Base-by-base conservation (phyloP, 2,113 vertebrate species). In the Trogon melanurus region DNA sequence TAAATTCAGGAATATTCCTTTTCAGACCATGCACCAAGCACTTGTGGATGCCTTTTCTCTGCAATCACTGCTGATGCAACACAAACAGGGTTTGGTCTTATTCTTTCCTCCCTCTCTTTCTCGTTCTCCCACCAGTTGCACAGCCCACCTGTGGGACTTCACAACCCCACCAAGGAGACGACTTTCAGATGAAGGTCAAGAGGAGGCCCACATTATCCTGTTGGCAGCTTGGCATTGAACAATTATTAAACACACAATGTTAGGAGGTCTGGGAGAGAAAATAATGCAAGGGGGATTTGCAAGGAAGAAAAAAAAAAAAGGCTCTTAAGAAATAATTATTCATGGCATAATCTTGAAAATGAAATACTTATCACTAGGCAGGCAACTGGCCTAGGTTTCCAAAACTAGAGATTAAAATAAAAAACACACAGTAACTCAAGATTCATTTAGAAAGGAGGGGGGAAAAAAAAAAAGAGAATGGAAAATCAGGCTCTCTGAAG, bases 291-390 rank as follows among this genome's bases (percentile, higher is more conserved):
- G 30, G 48, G 85, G 38, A 64, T 81, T 71, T 51, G 16, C 47
- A 80, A 44, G 16, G 23, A 17, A 13, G 10, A 22, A 25, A 56
- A 84, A 36, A 36, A 36, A 36, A 38, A 64, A 72, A 71, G 10
- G 10, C 34, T 67, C 44, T 91, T 61, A 44, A 67, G 79, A 54
- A 83, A 61, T 74, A 83, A 92, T 76, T 89, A 90, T 91, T 94
- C 74, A 16, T 4, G 17, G 25, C 20, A 64, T 79, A 82, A 79
- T 82, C 83, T 91, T 89, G 47, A 76, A 96, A 92, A 91, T n/a
- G 41, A 17, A 79, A n/a, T 26, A 21, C n/a, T 80, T 91, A 32
- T 34, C 69, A 74, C 25, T 22, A 91, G 67, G 64, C 48, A 73
- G 34, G 51, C 67, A 82, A 94, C 27, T 66, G 20, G 50, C 51